Base-by-base conservation (phyloP, 1,140 invertebrate species). In the Dolichoris vasculosae region DNA sequence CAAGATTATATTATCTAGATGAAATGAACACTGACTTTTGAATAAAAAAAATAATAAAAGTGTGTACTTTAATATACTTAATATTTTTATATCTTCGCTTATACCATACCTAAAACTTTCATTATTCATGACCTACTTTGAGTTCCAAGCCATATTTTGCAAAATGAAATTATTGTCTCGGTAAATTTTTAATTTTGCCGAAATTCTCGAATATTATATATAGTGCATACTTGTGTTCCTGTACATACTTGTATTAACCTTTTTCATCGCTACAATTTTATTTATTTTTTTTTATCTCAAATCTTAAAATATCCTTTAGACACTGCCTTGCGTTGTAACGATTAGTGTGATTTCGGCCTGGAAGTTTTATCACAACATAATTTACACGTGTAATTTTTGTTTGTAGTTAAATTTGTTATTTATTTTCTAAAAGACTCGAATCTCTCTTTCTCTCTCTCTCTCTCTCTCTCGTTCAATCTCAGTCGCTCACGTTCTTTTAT, bases 301-400 rank as follows among this genome's bases (percentile, higher is more conserved):
- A 63, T 63, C 2, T 83, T 83, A 30, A 30, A 75, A 63, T 83
- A 64, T 76, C 8, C 38, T 73, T 1, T 71, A 32, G 9, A 67
- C 20, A 71, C 64, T 59, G 11, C n/a, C 17, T 82, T 40, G 48
- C 67, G 30, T 82, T 75, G 23, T 30, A 48, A 64, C n/a, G 38
- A 38, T 59, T 51, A 80, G 20, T 81, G 55, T 55, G 78, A 85
- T 85, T 76, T 40, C 71, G 64, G 26, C 69, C 76, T 71, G n/a
- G 15, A 73, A 85, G 77, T 85, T 81, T 76, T 85, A 85, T 85
- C 84, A 82, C 78, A 82, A 82, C 76, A 82, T 85, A 85, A 85
- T 81, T 85, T 82, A 73, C 63, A 32, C 76, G 26, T 71, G 46
- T 64, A 63, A 48, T 78, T 73, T 78, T 13, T 48, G 32, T 35